phyloP scores from a whole-genome alignment of 2,888 invertebrate genomes.

The Osedax frankpressi region DNA sequence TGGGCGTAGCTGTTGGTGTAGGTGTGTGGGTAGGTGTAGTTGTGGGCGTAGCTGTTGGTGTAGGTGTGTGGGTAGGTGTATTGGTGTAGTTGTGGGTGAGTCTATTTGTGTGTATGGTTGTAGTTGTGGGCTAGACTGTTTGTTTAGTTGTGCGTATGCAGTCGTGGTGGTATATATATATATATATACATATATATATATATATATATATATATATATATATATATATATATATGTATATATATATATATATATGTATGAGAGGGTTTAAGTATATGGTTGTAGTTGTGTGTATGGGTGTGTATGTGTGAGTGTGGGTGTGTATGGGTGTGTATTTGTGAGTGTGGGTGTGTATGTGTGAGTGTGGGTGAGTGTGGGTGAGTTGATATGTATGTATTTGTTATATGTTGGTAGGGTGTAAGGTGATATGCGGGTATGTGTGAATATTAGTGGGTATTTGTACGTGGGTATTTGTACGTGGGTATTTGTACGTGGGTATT shows the following conservation, averaged over 20 bases:
- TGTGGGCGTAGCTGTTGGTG: conserved; percentile 17
- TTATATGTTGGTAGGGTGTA: not conserved
- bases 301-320: not conserved
- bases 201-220: not conserved
- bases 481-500: not conserved
- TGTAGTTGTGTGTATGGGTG: not conserved
- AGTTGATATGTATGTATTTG: not conserved
- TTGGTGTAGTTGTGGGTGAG: conserved; percentile 10
- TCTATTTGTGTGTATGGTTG: conserved; percentile 4
- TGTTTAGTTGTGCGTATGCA: not conserved
- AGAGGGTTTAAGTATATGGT: too few species aligned
- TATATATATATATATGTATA: not conserved
- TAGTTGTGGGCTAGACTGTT: not conserved
- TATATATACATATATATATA: not conserved
- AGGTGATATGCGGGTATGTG: not conserved
- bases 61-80: not conserved
- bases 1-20: not conserved
- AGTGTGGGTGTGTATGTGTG: not conserved
- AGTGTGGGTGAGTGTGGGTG: not conserved
- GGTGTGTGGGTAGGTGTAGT: conserved; percentile 14
- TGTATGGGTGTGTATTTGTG: not conserved
- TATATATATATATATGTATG: not conserved
- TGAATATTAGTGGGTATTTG: not conserved
- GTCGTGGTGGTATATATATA: not conserved
- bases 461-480: not conserved